Conservation (phyloP, 2,113 vertebrate species). For the Psettodes erumei region DNA sequence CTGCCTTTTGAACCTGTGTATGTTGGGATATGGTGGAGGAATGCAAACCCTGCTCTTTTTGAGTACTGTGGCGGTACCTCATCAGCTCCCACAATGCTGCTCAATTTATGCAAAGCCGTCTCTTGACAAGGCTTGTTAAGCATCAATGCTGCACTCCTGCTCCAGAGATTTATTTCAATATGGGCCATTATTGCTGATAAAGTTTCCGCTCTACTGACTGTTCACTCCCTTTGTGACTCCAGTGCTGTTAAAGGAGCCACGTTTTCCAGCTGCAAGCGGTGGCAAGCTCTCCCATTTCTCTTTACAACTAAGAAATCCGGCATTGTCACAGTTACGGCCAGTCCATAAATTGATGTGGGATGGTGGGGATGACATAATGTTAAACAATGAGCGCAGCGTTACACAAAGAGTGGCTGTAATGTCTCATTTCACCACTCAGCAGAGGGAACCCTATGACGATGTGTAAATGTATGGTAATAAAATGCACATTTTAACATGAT, state of each 20-base stretch:
- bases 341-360: slow-evolving; percentile 4
- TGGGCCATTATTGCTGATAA: slow-evolving; percentile 69
- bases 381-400: slow-evolving; percentile 12
- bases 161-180: slow-evolving; percentile 72
- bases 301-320: neutral
- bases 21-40: slow-evolving; percentile 11
- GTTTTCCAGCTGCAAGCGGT: slow-evolving; percentile 23
- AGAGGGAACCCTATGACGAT: neutral
- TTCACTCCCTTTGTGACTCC: slow-evolving; percentile 49
- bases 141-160: slow-evolving; percentile 65
- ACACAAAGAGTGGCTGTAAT: neutral
- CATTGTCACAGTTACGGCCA: neutral
- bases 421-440: slow-evolving; percentile 18
- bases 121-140: slow-evolving; percentile 71
- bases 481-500: slow-evolving; percentile 20
- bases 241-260: slow-evolving; percentile 33
- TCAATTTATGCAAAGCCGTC: slow-evolving; percentile 75
- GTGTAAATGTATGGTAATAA: slow-evolving; percentile 19
- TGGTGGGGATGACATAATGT: slow-evolving; percentile 4
- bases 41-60: slow-evolving; percentile 29
- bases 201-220: slow-evolving; percentile 48
- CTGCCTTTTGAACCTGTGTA: neutral
- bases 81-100: slow-evolving; percentile 52
- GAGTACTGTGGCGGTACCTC: slow-evolving; percentile 37
- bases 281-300: neutral